Evolutionary conservation across 2,797 vertebrate species (phyloP).

Genomic region (Poecilia picta): DNA sequence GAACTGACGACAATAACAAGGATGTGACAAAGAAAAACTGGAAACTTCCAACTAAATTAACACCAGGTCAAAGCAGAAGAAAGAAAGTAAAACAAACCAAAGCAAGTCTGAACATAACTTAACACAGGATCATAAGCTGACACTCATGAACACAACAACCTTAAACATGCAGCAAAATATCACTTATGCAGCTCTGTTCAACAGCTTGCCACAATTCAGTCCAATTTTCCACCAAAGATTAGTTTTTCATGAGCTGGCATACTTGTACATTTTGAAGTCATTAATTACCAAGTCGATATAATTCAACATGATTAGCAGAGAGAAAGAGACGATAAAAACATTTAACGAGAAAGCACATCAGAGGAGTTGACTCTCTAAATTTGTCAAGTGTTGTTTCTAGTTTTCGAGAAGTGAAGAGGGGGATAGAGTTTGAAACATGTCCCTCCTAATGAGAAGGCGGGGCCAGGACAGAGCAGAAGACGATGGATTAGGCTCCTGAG

Average conservation of each 20-base stretch:
- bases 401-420: constrained; percentile 35
- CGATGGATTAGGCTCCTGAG: constrained; percentile 55
- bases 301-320: constrained; percentile 31
- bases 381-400: constrained; percentile 42
- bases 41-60: background rate
- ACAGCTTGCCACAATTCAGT: constrained; percentile 2
- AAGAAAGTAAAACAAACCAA: background rate
- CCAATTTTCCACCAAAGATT: constrained; percentile 28
- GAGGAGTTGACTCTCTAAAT: constrained; percentile 41
- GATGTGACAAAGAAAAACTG: constrained; percentile 3
- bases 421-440: constrained; percentile 53
- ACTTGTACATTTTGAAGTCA: constrained; percentile 28
- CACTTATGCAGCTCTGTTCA: constrained; percentile 26
- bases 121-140: background rate
- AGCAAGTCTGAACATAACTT: background rate
- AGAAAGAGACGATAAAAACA: constrained; percentile 47
- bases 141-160: background rate
- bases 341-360: constrained; percentile 43
- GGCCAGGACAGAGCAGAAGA: constrained; percentile 42
- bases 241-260: constrained; percentile 29
- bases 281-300: constrained; percentile 38
- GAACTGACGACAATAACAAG: constrained; percentile 8
- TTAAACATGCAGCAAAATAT: background rate
- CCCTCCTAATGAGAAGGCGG: constrained; percentile 59
- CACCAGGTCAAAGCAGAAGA: background rate